These are phyloP conservation scores for Hipposideros armiger DNA, from an alignment of 2,113 vertebrate genomes.

Conservation along the genomic window DNA sequence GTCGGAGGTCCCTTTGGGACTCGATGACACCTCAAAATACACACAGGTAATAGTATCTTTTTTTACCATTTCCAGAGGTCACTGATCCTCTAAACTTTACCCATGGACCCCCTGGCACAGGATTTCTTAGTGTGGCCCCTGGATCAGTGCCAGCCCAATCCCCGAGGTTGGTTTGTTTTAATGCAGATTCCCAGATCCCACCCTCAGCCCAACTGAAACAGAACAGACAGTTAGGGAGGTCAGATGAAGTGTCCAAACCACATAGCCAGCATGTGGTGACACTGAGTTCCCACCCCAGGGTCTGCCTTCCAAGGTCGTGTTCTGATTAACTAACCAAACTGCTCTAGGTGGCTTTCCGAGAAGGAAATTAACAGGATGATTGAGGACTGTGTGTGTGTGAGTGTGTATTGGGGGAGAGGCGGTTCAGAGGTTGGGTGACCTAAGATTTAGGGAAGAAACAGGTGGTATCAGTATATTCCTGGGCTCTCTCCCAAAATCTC, in stretches of 20 bases:
- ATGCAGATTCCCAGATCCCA: background rate
- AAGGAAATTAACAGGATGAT: background rate
- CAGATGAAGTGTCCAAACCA: no score
- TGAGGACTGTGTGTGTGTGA: background rate
- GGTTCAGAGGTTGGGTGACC: background rate
- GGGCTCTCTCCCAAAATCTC: background rate
- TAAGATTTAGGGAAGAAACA: background rate
- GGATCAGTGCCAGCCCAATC: rapidly evolving
- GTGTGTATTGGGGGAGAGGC: rapidly evolving
- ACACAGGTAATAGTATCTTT: background rate
- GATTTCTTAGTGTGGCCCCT: rapidly evolving
- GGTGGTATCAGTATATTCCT: rapidly evolving
- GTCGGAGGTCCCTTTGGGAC: background rate
- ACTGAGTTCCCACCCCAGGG: rapidly evolving
- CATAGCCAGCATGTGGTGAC: rapidly evolving
- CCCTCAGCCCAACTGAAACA: background rate
- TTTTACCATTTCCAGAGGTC: background rate
- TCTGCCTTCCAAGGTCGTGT: background rate
- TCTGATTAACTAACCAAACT: background rate
- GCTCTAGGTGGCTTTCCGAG: background rate
- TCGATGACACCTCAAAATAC: background rate
- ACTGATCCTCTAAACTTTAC: background rate
- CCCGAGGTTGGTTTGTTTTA: background rate
- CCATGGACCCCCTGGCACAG: rapidly evolving
- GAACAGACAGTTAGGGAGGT: rapidly evolving